These are phyloP conservation scores for Drosophila mojavensis DNA, from an alignment of 1,140 invertebrate species.

Conservation along the genomic window DNA sequence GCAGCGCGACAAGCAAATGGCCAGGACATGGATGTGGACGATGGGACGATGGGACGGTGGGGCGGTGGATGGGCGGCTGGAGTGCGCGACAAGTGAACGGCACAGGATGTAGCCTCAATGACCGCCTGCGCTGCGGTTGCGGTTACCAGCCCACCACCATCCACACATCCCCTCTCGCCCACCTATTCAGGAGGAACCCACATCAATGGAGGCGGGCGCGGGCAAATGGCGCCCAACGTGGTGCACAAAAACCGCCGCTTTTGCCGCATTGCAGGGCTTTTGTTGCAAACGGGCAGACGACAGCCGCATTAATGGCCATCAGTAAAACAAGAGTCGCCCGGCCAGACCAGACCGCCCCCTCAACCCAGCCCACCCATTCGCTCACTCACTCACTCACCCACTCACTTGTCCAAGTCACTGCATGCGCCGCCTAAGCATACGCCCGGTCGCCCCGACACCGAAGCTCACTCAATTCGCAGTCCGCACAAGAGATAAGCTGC, in stretches of 20 bases:
- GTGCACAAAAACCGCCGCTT: slow-evolving; percentile 76
- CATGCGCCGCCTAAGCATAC: slow-evolving; percentile 26
- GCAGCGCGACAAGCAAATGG: slow-evolving; percentile 77
- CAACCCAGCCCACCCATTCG: neutral
- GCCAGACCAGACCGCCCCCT: neutral
- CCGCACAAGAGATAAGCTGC: neutral
- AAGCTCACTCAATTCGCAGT: slow-evolving; percentile 28
- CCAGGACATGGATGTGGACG: slow-evolving; percentile 32
- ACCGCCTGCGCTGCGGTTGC: slow-evolving; percentile 63
- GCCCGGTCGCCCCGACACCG: neutral
- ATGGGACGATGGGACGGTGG: neutral
- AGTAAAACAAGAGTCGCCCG: slow-evolving; percentile 62
- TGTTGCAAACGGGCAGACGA: slow-evolving; percentile 60
- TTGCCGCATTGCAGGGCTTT: slow-evolving; percentile 81
- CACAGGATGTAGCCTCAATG: slow-evolving; percentile 42
- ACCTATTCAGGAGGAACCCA: neutral
- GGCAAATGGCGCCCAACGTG: slow-evolving; percentile 42
- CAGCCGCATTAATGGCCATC: slow-evolving; percentile 74
- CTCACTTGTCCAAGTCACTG: neutral
- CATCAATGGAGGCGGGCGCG: slow-evolving; percentile 12
- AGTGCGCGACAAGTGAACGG: slow-evolving; percentile 12
- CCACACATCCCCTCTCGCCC: neutral
- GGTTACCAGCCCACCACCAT: slow-evolving; percentile 24
- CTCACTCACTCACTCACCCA: neutral
- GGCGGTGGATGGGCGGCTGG: neutral